Conservation (phyloP, 2,113 vertebrate species). For the Pterophyllum scalare region DNA sequence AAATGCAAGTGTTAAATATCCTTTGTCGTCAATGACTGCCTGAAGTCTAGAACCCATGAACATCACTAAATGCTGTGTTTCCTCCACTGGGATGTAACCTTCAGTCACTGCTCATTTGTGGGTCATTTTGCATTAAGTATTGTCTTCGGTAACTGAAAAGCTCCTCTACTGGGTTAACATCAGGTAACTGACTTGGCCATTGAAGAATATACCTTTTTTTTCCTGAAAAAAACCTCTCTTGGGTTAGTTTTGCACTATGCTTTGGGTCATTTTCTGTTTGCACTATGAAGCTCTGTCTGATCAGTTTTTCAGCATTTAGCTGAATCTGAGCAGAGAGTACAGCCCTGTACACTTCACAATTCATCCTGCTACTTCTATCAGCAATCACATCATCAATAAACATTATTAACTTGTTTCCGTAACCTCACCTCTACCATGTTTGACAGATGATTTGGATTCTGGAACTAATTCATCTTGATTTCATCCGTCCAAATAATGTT, state of each 20-base stretch:
- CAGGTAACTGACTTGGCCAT: not conserved
- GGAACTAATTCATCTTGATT: rapidly evolving
- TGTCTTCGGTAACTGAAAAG: not conserved
- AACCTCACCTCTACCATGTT: not conserved
- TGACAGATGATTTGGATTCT: not conserved
- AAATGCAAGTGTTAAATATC: not conserved
- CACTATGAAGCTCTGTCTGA: no score
- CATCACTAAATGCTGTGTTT: no score
- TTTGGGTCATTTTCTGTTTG: no score
- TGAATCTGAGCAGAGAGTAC: not conserved
- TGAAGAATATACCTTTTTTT: not conserved
- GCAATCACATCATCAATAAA: not conserved
- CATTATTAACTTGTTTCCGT: not conserved
- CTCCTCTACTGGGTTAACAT: not conserved
- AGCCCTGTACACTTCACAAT: not conserved
- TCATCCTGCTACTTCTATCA: no score
- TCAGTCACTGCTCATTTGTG: not conserved
- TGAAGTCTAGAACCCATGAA: no score
- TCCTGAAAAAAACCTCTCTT: no score
- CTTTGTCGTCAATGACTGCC: no score
- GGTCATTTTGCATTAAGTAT: not conserved
- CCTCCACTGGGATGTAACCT: no score
- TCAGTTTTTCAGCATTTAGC: not conserved
- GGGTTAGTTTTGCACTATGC: no score
- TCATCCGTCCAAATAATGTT: not conserved